Evolutionary conservation across 2,797 vertebrate species (phyloP).

Genomic region (Takifugu ocellatus): DNA sequence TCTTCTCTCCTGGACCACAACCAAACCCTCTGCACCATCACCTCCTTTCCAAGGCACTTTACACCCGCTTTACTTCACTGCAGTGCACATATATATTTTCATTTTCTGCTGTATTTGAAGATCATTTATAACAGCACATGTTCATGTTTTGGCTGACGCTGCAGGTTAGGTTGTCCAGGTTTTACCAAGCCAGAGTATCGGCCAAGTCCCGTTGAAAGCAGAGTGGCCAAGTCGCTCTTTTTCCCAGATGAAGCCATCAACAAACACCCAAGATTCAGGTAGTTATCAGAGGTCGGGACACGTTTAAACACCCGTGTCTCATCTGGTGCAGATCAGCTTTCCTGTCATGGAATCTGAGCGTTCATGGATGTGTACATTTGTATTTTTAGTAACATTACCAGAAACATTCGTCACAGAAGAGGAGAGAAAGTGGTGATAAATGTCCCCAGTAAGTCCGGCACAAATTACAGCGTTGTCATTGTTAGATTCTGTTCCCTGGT

Average conservation of each 20-base stretch:
- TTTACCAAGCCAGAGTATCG: conserved; percentile 86
- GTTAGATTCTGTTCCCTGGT: no score
- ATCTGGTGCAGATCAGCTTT: no score
- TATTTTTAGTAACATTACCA: conserved; percentile 86
- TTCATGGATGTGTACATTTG: not conserved
- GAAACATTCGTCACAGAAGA: conserved; percentile 94
- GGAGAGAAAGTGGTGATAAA: conserved; percentile 96
- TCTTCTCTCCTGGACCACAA: conserved; percentile 83
- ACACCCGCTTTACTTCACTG: not conserved
- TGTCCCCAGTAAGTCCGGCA: conserved; percentile 87
- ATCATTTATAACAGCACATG: no score
- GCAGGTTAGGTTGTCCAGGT: conserved; percentile 91
- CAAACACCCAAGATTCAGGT: conserved; percentile 95
- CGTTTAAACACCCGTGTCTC: no score
- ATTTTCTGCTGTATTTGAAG: not conserved
- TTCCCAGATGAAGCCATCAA: conserved; percentile 97
- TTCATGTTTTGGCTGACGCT: conserved; percentile 3
- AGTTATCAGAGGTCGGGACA: not conserved
- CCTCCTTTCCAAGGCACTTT: conserved; percentile 90
- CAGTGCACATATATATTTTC: not conserved
- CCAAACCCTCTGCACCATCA: conserved; percentile 89
- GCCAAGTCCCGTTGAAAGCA: conserved; percentile 87
- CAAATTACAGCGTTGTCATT: not conserved
- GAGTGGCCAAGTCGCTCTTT: conserved; percentile 93
- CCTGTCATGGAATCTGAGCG: no score